These are phyloP conservation scores for Octodonta nipae DNA, from an alignment of 2,888 invertebrate species.

Conservation along the genomic window DNA sequence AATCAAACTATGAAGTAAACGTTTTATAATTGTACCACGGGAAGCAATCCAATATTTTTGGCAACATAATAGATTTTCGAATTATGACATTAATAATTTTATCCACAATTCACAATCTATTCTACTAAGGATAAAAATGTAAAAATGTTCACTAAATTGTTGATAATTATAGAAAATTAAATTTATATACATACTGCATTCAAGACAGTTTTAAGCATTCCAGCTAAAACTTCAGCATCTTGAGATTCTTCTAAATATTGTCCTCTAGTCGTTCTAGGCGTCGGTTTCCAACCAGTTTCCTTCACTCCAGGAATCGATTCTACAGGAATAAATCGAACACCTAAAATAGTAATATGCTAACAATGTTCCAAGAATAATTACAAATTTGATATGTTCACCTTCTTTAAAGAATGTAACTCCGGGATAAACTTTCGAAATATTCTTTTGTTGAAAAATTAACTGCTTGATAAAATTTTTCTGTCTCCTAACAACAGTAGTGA, in stretches of 20 bases:
- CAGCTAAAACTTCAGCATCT: constrained; percentile 55
- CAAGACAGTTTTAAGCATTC: constrained; percentile 49
- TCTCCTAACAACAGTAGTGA: constrained; percentile 72
- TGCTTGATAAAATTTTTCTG: constrained; percentile 79
- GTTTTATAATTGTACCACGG: no score
- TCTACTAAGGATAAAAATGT: no score
- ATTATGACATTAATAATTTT: no score
- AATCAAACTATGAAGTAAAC: no score
- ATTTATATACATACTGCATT: constrained; percentile 44
- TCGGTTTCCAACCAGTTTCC: constrained; percentile 72
- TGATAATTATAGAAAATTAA: no score
- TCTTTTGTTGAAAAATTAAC: constrained; percentile 73
- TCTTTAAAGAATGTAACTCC: constrained; percentile 85
- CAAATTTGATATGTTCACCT: constrained; percentile 31
- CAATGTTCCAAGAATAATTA: no score
- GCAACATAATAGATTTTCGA: no score
- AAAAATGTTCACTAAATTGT: no score
- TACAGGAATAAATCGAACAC: constrained; percentile 68
- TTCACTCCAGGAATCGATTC: constrained; percentile 77
- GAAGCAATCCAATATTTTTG: no score
- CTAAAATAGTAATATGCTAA: constrained; percentile 15
- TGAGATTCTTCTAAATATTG: constrained; percentile 52
- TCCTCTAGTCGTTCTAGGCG: constrained; percentile 44
- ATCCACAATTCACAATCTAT: no score
- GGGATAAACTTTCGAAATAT: constrained; percentile 64